Evolutionary conservation across 2,797 vertebrate species (phyloP), one percentile per base, ranked within the genome.

Genomic region (Gymnocypris eckloni): DNA sequence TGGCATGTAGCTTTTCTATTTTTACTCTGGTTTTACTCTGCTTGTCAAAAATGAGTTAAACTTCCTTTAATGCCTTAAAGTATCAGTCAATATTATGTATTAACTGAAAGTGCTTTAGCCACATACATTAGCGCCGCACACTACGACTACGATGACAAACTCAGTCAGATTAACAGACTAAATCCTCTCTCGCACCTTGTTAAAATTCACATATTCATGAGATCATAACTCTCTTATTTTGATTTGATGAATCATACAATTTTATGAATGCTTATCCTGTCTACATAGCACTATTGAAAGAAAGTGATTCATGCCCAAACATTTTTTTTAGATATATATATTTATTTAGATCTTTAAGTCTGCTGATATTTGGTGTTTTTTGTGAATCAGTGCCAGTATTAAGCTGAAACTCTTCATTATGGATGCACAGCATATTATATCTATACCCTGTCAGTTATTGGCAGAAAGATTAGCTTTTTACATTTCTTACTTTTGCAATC

Each of bases 81-180:
- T 70, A 84, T 89, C 84, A 87, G 85, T 84, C 85, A 84, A 72
- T 87, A 52, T 81, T 84, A 71, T 73, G 73, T 84, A 66, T 86
- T 61, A 82, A 84, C 85, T 75, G 56, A 81, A 43, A 45, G 78
- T 43, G 69, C 43, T 86, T 86, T 71, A 86, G 56, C 59, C 18
- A 48, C 18, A 50, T 83, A 73, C 73, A 87, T 85, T 77, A 78
- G 59, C 16, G 6, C 18, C 18, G n/a, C 72, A 18, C 18, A 25
- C 70, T 52, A 67, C 3, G 80, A 61, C 80, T 77, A 8, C 12
- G 56, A 81, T 13, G 66, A 83, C 39, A 43, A 72, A 79, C 70
- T 52, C 39, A 33, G 75, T 52, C 59, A 79, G 89, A 87, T 89
- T 87, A 87, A 64, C 72, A 15, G 37, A n/a, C 25, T 70, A 76